Evolutionary conservation across 2,113 vertebrate genomes (phyloP), one percentile per base, ranked within the genome.

Genomic region (Bos taurus): DNA sequence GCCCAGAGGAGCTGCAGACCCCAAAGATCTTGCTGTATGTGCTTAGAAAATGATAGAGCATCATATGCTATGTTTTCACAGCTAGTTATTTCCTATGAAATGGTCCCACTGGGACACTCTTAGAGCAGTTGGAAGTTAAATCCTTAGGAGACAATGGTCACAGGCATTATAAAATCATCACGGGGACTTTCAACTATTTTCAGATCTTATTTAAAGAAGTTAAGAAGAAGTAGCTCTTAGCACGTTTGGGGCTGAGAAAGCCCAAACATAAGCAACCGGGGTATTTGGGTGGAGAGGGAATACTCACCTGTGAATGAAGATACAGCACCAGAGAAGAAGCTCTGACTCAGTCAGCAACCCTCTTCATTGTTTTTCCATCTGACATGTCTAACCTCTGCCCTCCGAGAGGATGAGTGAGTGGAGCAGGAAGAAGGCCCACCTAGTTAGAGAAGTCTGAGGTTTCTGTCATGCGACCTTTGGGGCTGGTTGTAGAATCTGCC

Each of bases 61-160:
- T 40, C 56, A 3, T 33, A 28, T 16, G 28, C 48, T 85, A 30
- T 87, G 46, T 97, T 95, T 97, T 6, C 19, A 92, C 84, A 82
- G 23, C 60, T 36, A 80, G n/a, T 90, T 95, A 91, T 96, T 95
- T 84, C 13, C 60, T 77, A 30, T 74, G 89, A 95, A 84, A 91
- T 36, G 26, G 54, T 64, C 25, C 57, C 62, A 13, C 30, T 16
- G 48, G 50, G 60, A 25, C 52, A 80, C 74, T 90, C 59, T 92
- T 74, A 52, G 85, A 93, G 94, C n/a, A 87, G 62, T 48, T 48
- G 40, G 90, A 93, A 82, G 86, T 90, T 81, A 97, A 93, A 90
- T 91, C 43, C 64, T 88, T 71, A 62, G 40, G 46, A 78, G 50
- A 46, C 40, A 40, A 7, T 19, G 60, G 57, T 90, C 40, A 57